These are phyloP conservation scores for Danio albolineatus DNA, from an alignment of 2,797 vertebrate genomes.

Conservation along the genomic window DNA sequence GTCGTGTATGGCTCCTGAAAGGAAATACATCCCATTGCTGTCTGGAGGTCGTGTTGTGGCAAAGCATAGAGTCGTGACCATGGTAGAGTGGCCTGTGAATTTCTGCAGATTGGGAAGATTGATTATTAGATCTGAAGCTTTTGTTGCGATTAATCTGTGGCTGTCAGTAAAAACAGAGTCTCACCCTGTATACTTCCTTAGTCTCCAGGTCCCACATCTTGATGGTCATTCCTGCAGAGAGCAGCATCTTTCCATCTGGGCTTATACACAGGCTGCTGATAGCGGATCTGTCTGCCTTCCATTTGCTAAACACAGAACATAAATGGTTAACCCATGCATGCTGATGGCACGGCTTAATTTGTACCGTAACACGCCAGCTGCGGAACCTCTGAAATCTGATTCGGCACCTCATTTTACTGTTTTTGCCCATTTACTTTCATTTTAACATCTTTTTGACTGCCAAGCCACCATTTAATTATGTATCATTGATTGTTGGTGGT, in stretches of 20 bases:
- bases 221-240: slow-evolving; percentile 94
- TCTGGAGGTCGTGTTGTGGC: slow-evolving; percentile 87
- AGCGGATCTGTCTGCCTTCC: slow-evolving; percentile 93
- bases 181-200: slow-evolving; percentile 96
- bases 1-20: slow-evolving; percentile 93
- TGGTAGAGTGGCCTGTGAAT: slow-evolving; percentile 95
- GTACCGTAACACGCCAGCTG: no score
- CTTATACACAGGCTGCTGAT: slow-evolving; percentile 92
- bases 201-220: slow-evolving; percentile 99
- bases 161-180: slow-evolving; percentile 59
- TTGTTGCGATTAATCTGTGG: not conserved
- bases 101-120: slow-evolving; percentile 75
- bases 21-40: slow-evolving; percentile 93
- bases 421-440: no score
- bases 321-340: not conserved
- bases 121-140: not conserved
- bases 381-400: no score
- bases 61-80: slow-evolving; percentile 92
- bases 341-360: no score
- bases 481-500: no score
- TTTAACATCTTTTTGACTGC: no score
- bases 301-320: slow-evolving; percentile 83
- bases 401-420: no score
- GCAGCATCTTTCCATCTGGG: slow-evolving; percentile 95
- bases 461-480: no score